These are phyloP conservation scores for Bubo blakistoni DNA, from an alignment of 2,113 vertebrate species.

Conservation along the genomic window DNA sequence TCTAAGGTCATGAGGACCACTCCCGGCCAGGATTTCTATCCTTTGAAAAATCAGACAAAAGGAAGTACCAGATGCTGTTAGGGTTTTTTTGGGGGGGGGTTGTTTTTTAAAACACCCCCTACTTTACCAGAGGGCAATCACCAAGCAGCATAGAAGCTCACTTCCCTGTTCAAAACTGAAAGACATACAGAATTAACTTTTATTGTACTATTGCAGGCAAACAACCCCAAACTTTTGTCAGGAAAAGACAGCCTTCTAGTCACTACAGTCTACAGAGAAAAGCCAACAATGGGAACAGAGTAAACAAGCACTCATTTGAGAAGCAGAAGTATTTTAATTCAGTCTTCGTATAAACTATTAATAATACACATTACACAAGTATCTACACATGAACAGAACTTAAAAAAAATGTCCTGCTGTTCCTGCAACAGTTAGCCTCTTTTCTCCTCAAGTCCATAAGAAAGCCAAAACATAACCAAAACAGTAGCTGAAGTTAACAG, in stretches of 20 bases:
- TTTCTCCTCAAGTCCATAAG: background rate
- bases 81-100: rapidly evolving
- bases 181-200: background rate
- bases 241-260: background rate
- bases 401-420: background rate
- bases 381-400: background rate
- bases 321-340: constrained; percentile 39
- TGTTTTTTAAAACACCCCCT: background rate
- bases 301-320: background rate
- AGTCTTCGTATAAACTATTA: background rate
- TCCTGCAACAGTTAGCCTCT: background rate
- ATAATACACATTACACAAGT: background rate
- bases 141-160: background rate
- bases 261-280: background rate
- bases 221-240: background rate
- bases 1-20: background rate
- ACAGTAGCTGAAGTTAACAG: background rate
- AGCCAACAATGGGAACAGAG: background rate
- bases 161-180: background rate
- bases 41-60: background rate
- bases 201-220: background rate
- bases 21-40: background rate
- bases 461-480: background rate
- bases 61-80: background rate
- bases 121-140: background rate